A percentile compares a stretch with the other conserved stretches of the same genome.
phyloP scores from a whole-genome alignment of 2,888 invertebrate species.

The Odiellus spinosus region DNA sequence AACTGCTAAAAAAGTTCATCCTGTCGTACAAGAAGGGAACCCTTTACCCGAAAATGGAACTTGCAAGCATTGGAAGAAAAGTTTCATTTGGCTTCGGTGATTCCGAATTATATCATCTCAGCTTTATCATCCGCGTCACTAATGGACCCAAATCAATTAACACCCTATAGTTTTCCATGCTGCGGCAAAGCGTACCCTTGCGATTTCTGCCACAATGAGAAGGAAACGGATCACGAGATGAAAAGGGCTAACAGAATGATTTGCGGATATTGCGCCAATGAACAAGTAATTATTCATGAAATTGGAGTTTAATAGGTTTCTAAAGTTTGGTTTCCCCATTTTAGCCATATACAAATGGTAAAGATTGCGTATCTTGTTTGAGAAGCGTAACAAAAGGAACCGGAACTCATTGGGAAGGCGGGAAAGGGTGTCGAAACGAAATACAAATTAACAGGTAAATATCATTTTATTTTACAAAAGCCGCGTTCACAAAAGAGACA shows the following conservation, averaged over 20 bases:
- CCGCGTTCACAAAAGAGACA: no score
- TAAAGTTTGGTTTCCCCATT: constrained; percentile 7
- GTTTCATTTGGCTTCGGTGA: constrained; percentile 35
- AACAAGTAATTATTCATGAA: constrained; percentile 33
- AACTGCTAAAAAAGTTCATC: constrained; percentile 19
- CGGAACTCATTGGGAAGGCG: constrained; percentile 34
- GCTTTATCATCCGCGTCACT: neutral
- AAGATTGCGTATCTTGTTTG: constrained; percentile 27
- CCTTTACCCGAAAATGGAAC: constrained; percentile 32
- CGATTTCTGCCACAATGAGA: constrained; percentile 32
- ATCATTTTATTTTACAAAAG: neutral
- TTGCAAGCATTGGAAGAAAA: constrained; percentile 35
- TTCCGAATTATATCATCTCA: neutral
- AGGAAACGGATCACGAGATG: constrained; percentile 31
- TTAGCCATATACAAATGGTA: constrained; percentile 26
- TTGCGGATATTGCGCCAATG: constrained; percentile 34
- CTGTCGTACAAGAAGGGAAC: constrained; percentile 30
- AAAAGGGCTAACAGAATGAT: constrained; percentile 33
- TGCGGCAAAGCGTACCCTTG: constrained; percentile 34
- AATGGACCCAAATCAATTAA: neutral
- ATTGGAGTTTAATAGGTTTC: neutral
- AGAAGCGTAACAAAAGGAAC: constrained; percentile 25
- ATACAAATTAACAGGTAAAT: constrained; percentile 29
- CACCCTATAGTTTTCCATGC: constrained; percentile 30
- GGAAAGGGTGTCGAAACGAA: constrained; percentile 33